Base-by-base conservation (phyloP, 2,797 vertebrate genomes). In the Nannoperca obscura region DNA sequence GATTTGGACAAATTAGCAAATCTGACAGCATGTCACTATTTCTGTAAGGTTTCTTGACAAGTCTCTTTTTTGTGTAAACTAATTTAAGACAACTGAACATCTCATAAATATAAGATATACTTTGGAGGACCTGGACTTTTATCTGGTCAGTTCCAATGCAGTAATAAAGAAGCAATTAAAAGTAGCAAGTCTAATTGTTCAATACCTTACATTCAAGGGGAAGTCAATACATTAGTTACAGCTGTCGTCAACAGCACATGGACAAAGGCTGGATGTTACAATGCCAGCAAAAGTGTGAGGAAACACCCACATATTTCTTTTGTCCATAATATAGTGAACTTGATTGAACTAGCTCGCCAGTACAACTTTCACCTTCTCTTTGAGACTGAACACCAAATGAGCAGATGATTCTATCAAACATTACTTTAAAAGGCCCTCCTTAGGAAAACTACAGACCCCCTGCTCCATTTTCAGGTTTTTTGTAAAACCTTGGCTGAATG, bases 361-460 rank as follows among this genome's bases (percentile, higher is more conserved):
- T 54, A 61, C 54, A 3, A 30, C 57, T 58, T 74, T 72, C 27
- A 66, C 30, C 20, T 2, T 46, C 42, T 61, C 52, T 66, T 77
- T 76, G 71, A 80, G 60, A 50, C 34, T 38, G 47, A 24, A 63
- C 60, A 49, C 34, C 9, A 44, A 50, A 19, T 2, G n/a, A 22
- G 59, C 24, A 38, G 67, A 53, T 36, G 57, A 87, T 86, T 85
- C 59, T 64, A 67, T 77, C 72, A 66, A 86, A 38, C 80, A 82
- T 74, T 81, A 79, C 88, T 91, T 90, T 91, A 91, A 88, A 90
- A 92, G 90, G 88, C 61, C 83, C 13, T 82, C 68, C 42, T 80
- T 60, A 53, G 20, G 27, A 74, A 74, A 82, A 67, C 52, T 42
- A 24, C 54, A 44, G 44, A 78, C 66, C 20, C 70, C 27, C 69